A percentile compares a stretch with the other conserved stretches of the same genome.
phyloP scores from a whole-genome alignment of 2,888 invertebrate species.

The Epinotia demarniana region DNA sequence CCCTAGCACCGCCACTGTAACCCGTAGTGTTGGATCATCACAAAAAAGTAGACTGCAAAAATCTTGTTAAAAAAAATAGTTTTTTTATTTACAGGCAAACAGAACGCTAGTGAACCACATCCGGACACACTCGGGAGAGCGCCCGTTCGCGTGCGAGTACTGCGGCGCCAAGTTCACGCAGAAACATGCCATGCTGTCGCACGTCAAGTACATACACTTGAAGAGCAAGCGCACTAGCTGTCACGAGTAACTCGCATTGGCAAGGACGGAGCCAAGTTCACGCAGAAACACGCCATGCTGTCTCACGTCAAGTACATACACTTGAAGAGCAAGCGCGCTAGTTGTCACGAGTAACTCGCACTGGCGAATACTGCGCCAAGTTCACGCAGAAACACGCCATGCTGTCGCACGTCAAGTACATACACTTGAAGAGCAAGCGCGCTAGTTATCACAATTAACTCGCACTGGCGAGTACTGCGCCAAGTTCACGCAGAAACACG shows the following conservation, averaged over 20 bases:
- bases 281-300: constrained; percentile 35
- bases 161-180: constrained; percentile 53
- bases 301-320: constrained; percentile 49
- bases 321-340: constrained; percentile 10
- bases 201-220: constrained; percentile 47
- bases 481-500: no score
- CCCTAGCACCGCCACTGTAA: no score
- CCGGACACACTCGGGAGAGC: constrained; percentile 47
- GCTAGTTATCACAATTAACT: no score
- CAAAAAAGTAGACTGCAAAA: no score
- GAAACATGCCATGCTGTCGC: constrained; percentile 50
- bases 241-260: constrained; percentile 9
- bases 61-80: no score
- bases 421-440: constrained; percentile 28
- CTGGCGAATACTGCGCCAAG: no score
- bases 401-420: constrained; percentile 48
- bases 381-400: constrained; percentile 45
- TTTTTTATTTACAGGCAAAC: constrained; percentile 49
- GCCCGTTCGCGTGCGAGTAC: constrained; percentile 52
- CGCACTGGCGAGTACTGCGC: no score
- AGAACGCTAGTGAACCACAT: constrained; percentile 43
- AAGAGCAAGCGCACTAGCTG: constrained; percentile 32
- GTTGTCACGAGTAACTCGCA: not conserved
- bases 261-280: not conserved
- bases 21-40: no score